These are phyloP conservation scores for Diarsia mendica DNA, from an alignment of 2,888 invertebrate genomes.

Conservation along the genomic window DNA sequence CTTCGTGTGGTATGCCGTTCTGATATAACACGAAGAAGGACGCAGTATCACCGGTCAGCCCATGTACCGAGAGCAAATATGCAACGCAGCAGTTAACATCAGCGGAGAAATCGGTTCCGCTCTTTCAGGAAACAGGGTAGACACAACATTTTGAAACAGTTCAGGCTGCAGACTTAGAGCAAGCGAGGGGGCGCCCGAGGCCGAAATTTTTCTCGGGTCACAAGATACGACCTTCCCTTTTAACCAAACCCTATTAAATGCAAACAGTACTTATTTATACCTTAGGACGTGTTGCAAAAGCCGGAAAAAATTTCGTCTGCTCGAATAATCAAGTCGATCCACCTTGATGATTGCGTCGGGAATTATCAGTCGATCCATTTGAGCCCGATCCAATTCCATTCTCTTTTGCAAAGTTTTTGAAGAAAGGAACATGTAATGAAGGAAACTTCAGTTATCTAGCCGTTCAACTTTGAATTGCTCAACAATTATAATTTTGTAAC, in stretches of 20 bases:
- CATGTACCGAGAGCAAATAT: background rate
- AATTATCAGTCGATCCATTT: constrained; percentile 81
- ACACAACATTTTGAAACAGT: background rate
- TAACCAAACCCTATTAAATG: background rate
- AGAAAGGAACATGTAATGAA: background rate
- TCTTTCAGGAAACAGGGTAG: background rate
- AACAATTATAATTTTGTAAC: background rate
- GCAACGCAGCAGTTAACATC: background rate
- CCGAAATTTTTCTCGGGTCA: background rate
- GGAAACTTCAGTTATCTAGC: background rate
- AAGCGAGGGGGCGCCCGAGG: background rate
- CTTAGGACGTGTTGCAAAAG: constrained; percentile 79
- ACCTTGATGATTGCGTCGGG: constrained; percentile 81
- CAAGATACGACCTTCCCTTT: background rate
- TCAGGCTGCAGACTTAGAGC: background rate
- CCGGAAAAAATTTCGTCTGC: constrained; percentile 78
- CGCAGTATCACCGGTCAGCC: background rate
- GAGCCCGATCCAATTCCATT: constrained; percentile 74
- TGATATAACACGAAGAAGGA: background rate
- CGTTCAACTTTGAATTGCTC: background rate
- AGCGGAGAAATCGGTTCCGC: background rate
- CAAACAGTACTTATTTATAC: constrained; percentile 64
- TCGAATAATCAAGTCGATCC: constrained; percentile 78
- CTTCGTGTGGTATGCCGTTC: background rate
- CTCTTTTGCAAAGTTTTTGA: constrained; percentile 72